A percentile compares a stretch with the other conserved stretches of the same genome.
Evolutionary conservation across 1,140 invertebrate genomes (phyloP).

Genomic region (Lasioglossum baleicum): DNA sequence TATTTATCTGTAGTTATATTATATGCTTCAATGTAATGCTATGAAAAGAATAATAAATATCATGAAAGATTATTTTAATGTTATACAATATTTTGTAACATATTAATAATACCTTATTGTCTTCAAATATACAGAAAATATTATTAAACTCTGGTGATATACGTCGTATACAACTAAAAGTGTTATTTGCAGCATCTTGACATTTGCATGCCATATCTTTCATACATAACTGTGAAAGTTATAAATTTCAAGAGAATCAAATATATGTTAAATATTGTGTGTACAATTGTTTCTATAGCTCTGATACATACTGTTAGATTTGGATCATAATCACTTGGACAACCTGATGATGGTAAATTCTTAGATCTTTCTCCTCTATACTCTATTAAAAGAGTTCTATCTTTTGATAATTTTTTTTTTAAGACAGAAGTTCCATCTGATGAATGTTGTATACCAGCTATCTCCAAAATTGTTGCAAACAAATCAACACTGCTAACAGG

Average conservation of each 20-base stretch:
- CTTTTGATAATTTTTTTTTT: slow-evolving; percentile 50
- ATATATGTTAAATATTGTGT: no score
- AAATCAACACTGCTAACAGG: slow-evolving; percentile 89
- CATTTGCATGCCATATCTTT: slow-evolving; percentile 88
- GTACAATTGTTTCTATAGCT: no score
- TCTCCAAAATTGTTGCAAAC: slow-evolving; percentile 88
- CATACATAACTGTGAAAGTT: slow-evolving; percentile 82
- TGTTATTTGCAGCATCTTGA: slow-evolving; percentile 91
- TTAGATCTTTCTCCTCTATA: slow-evolving; percentile 87
- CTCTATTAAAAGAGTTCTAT: slow-evolving; percentile 86
- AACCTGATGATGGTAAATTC: slow-evolving; percentile 79
- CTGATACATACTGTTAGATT: slow-evolving; percentile 80
- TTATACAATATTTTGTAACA: no score
- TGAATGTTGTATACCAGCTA: slow-evolving; percentile 81
- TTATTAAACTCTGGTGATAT: slow-evolving; percentile 81
- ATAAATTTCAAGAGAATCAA: no score
- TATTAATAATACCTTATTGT: slow-evolving; percentile 85
- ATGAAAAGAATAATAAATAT: slow-evolving; percentile 67
- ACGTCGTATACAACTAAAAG: slow-evolving; percentile 87
- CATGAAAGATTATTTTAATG: no score
- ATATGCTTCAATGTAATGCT: slow-evolving; percentile 87
- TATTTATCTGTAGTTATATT: slow-evolving; percentile 84
- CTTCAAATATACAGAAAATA: slow-evolving; percentile 88
- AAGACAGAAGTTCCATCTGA: slow-evolving; percentile 77
- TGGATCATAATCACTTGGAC: slow-evolving; percentile 80